Evolutionary conservation across 2,888 invertebrate species (phyloP).

Genomic region (Mimachlamys varia): DNA sequence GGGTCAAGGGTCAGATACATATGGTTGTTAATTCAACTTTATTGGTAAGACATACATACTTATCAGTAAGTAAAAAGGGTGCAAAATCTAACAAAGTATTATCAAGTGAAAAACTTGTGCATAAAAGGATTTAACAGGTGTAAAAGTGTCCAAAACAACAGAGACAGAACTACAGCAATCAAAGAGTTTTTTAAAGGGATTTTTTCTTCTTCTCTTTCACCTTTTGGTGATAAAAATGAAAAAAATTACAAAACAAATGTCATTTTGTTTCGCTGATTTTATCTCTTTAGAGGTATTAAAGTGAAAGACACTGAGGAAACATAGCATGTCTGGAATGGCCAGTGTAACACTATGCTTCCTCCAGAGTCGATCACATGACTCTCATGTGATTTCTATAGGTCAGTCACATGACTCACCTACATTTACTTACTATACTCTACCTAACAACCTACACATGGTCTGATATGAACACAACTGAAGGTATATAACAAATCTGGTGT

Average conservation of each 20-base stretch:
- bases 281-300: not conserved
- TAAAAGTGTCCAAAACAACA: slow-evolving; percentile 31
- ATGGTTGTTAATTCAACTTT: not conserved
- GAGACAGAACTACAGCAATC: not conserved
- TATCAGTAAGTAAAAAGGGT: slow-evolving; percentile 9
- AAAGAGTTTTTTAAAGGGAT: not conserved
- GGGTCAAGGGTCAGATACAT: not conserved
- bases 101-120: not conserved
- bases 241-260: not conserved
- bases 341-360: not conserved
- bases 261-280: no score
- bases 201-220: not conserved
- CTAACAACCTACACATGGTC: not conserved
- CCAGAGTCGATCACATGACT: not conserved
- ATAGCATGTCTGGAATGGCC: not conserved
- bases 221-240: not conserved
- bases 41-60: not conserved
- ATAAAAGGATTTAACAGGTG: slow-evolving; percentile 23
- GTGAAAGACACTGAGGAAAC: not conserved
- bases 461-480: slow-evolving; percentile 1
- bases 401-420: not conserved
- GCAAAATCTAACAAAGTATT: slow-evolving; percentile 5
- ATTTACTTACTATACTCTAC: not conserved
- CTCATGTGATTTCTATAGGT: not conserved
- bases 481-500: not conserved